Base-by-base conservation (phyloP, 2,113 vertebrate genomes). In the Brachionichthys hirsutus region DNA sequence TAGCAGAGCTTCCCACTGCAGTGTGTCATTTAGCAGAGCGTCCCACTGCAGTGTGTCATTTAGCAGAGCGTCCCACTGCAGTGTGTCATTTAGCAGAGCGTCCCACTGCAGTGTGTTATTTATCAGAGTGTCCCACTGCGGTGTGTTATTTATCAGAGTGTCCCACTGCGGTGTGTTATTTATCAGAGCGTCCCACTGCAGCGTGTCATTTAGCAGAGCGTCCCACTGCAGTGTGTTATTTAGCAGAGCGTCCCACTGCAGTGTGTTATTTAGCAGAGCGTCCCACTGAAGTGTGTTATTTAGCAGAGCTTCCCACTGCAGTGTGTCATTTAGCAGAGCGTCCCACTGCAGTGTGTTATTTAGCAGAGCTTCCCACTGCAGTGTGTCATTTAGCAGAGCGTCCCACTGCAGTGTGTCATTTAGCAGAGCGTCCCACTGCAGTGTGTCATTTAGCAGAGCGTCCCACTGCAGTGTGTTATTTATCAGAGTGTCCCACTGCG, bases 121-220 rank as follows among this genome's bases (percentile, higher is more conserved):
- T n/a, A n/a, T n/a, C 8, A 30, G 24, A 30, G 24, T 8, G 24
- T 77, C 49, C 51, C 9, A 36, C 63, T 42, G 5, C 53, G 75
- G 12, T 85, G 74, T 76, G 73, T 82, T 83, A 86, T 85, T 88
- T 74, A 84, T 24, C 63, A 56, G 36, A 55, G n/a, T n/a, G n/a
- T n/a, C n/a, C n/a, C n/a, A n/a, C n/a, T n/a, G n/a, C n/a, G n/a
- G n/a, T n/a, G n/a, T n/a, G n/a, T n/a, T n/a, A n/a, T n/a, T n/a
- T n/a, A n/a, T n/a, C 8, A 30, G 24, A 30, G 24, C 24, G 24
- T 77, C 49, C 51, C 9, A 36, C 63, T 42, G 5, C 53, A 75
- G 12, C 84, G 74, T 76, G 73, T 82, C 81, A 86, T 85, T 88
- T 74, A 84, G 13, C 8, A 30, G 24, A 30, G 24, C 24, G 24